Evolutionary conservation across 1,140 invertebrate genomes (phyloP).

Genomic region (Conus betulinus): DNA sequence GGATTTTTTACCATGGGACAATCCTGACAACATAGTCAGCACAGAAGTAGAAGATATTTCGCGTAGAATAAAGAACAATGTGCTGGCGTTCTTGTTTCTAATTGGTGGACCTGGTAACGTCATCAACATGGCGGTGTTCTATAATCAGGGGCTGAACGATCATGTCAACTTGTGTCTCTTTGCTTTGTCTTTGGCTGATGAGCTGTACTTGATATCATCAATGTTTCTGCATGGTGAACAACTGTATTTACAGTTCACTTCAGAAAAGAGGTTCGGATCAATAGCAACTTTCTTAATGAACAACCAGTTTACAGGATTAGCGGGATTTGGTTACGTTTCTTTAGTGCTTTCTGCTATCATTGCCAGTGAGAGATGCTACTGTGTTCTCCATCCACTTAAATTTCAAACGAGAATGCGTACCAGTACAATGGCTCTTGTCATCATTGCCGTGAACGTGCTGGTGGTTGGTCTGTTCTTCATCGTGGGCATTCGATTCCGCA

Average conservation of each 20-base stretch:
- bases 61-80: not conserved
- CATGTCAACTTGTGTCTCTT: constrained; percentile 11
- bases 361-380: no score
- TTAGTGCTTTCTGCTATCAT: not conserved
- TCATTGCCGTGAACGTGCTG: not conserved
- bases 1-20: not conserved
- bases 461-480: not conserved
- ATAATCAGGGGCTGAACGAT: not conserved
- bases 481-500: not conserved
- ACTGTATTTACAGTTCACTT: not conserved
- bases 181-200: constrained; percentile 9
- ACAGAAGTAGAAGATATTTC: not conserved
- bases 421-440: not conserved
- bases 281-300: not conserved
- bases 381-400: not conserved
- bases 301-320: no score
- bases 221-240: not conserved
- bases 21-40: not conserved
- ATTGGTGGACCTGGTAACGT: constrained; percentile 7
- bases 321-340: no score
- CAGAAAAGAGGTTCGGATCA: not conserved
- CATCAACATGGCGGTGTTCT: constrained; percentile 28
- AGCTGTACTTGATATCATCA: not conserved
- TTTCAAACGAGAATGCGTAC: not conserved
- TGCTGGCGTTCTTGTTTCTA: not conserved